phyloP scores from a whole-genome alignment of 2,113 vertebrate genomes.

The Ranitomeya imitator region DNA sequence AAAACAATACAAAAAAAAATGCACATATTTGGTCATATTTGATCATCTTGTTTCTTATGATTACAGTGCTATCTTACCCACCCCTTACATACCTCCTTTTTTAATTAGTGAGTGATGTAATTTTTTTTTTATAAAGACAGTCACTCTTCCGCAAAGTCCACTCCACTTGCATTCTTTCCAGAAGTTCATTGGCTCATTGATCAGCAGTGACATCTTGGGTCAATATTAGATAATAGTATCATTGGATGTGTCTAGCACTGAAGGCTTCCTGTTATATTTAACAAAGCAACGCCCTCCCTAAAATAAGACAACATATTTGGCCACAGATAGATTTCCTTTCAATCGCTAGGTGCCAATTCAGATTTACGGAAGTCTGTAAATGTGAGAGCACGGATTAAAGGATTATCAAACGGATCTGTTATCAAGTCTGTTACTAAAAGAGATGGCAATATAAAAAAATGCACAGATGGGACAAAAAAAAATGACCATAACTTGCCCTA shows the following conservation, averaged over 20 bases:
- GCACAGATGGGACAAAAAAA: conserved; percentile 90
- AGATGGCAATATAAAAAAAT: conserved; percentile 75
- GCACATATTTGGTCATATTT: too few species aligned
- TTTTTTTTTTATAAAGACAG: neutral
- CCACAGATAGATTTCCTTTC: conserved; percentile 68
- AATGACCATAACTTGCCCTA: conserved; percentile 86
- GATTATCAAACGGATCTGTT: conserved; percentile 63
- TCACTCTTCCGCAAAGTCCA: neutral
- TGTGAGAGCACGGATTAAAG: conserved; percentile 59
- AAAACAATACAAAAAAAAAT: too few species aligned
- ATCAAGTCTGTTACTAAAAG: conserved; percentile 65
- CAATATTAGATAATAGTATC: conserved; percentile 63
- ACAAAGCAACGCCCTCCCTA: conserved; percentile 61
- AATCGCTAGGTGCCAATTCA: conserved; percentile 51
- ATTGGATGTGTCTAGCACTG: conserved; percentile 57
- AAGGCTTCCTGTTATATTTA: conserved; percentile 66
- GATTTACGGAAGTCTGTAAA: conserved; percentile 60
- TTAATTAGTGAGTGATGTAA: neutral
- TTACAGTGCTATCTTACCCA: too few species aligned
- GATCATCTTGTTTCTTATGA: neutral
- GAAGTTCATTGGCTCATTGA: conserved; percentile 15
- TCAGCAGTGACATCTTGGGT: conserved; percentile 58
- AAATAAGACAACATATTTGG: conserved; percentile 65
- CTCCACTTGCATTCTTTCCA: neutral
- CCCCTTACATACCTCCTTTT: neutral